A percentile compares a stretch with the other conserved stretches of the same genome.
Conservation (phyloP, 2,888 invertebrate genomes). For the Spicauda simplicius region DNA sequence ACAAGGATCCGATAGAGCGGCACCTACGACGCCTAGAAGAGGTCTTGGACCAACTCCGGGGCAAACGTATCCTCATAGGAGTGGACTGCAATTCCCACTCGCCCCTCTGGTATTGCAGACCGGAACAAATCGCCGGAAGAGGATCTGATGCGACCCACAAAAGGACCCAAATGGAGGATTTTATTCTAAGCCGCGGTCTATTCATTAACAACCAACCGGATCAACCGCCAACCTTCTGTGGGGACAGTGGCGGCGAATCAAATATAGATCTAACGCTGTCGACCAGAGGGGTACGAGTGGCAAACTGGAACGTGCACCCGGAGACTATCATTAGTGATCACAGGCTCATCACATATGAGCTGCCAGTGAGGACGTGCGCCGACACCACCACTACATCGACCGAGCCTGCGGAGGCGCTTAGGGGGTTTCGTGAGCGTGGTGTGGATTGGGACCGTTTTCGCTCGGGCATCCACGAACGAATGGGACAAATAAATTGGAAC, state of each 20-base stretch:
- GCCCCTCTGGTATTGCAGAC: conserved; percentile 37
- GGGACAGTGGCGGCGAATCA: conserved; percentile 18
- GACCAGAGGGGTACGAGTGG: conserved; percentile 10
- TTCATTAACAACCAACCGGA: conserved; percentile 18
- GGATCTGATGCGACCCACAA: conserved; percentile 32
- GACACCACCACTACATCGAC: background rate
- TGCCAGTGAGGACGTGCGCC: background rate
- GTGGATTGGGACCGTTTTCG: too few relatives aligned
- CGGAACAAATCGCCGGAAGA: conserved; percentile 24
- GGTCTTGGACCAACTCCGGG: too few relatives aligned
- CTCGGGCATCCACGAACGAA: conserved; percentile 5
- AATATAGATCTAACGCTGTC: conserved; percentile 37
- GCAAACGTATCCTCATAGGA: too few relatives aligned
- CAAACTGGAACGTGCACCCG: conserved; percentile 39
- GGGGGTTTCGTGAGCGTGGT: too few relatives aligned
- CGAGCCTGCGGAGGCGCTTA: background rate
- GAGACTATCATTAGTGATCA: conserved; percentile 24
- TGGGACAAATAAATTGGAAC: conserved; percentile 35
- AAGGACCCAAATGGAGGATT: conserved; percentile 33
- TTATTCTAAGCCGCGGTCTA: conserved; percentile 27
- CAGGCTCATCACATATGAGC: conserved; percentile 18
- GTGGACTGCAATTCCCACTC: conserved; percentile 39
- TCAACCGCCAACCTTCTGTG: conserved; percentile 35
- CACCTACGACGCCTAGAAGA: conserved; percentile 42
- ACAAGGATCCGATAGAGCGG: conserved; percentile 35